These are phyloP conservation scores for Elgaria multicarinata DNA, from an alignment of 2,113 vertebrate genomes.

Conservation along the genomic window DNA sequence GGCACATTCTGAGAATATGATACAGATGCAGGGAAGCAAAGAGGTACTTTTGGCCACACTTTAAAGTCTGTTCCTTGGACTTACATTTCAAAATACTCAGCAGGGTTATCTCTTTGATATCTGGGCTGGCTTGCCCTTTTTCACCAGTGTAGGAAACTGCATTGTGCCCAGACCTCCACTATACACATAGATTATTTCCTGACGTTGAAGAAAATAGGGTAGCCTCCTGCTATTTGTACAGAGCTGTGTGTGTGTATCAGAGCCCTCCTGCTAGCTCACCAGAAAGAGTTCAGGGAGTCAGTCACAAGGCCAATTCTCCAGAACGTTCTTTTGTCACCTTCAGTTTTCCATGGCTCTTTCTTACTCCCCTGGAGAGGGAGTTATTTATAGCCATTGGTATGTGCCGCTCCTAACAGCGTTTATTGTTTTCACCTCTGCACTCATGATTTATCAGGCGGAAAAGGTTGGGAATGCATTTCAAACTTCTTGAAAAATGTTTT, in stretches of 20 bases:
- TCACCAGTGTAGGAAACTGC: not conserved
- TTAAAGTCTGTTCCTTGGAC: not conserved
- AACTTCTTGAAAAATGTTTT: slow-evolving; percentile 12
- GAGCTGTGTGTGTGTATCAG: not conserved
- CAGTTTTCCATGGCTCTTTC: not conserved
- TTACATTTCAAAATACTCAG: not conserved
- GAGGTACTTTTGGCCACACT: not conserved
- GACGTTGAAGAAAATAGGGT: slow-evolving; percentile 1
- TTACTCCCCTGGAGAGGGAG: not conserved
- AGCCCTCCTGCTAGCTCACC: not conserved
- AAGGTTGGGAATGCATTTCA: slow-evolving; percentile 12
- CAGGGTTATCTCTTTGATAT: not conserved
- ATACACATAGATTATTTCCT: not conserved
- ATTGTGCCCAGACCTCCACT: not conserved
- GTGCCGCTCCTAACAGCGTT: not conserved
- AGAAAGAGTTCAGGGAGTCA: not conserved
- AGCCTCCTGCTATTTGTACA: not conserved
- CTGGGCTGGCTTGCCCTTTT: not conserved
- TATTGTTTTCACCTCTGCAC: slow-evolving; percentile 23
- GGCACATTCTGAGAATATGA: not conserved
- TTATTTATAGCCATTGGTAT: not conserved
- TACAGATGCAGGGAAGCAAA: not conserved
- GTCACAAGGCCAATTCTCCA: not conserved
- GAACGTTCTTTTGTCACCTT: slow-evolving; percentile 3
- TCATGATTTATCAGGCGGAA: slow-evolving; percentile 13